Percentiles rank a stretch among this genome's conserved stretches.
Evolutionary conservation across 2,113 vertebrate species (phyloP).

Genomic region (Diglossa brunneiventris): DNA sequence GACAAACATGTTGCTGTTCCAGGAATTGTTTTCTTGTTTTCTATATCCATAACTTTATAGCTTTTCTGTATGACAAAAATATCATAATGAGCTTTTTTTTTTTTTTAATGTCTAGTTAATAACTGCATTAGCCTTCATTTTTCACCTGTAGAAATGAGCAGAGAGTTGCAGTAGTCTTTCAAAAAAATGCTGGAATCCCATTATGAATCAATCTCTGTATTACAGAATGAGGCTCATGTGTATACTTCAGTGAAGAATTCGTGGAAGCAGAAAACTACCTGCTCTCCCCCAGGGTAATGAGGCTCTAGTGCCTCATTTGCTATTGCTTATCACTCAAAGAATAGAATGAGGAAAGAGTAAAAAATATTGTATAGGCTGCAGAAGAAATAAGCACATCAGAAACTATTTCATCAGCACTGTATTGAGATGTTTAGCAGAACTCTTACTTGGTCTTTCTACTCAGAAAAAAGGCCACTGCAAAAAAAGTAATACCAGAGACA

Average conservation of each 20-base stretch:
- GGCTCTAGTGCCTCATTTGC: neutral
- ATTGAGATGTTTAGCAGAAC: neutral
- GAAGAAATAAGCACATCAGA: neutral
- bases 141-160: neutral
- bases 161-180: neutral
- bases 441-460: neutral
- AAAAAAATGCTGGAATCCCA: neutral
- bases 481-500: neutral
- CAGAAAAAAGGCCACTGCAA: neutral
- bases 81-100: neutral
- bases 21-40: neutral
- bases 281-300: neutral
- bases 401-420: neutral
- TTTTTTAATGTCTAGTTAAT: neutral
- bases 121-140: neutral
- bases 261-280: neutral
- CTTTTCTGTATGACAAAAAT: neutral
- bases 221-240: neutral
- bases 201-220: neutral
- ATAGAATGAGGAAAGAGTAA: neutral
- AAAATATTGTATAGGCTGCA: neutral
- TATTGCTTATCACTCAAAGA: neutral
- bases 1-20: neutral
- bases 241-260: neutral
- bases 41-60: neutral